A percentile compares a stretch with the other conserved stretches of the same genome.
Evolutionary conservation across 2,888 invertebrate species (phyloP).

Genomic region (Caenorhabditis sinica): DNA sequence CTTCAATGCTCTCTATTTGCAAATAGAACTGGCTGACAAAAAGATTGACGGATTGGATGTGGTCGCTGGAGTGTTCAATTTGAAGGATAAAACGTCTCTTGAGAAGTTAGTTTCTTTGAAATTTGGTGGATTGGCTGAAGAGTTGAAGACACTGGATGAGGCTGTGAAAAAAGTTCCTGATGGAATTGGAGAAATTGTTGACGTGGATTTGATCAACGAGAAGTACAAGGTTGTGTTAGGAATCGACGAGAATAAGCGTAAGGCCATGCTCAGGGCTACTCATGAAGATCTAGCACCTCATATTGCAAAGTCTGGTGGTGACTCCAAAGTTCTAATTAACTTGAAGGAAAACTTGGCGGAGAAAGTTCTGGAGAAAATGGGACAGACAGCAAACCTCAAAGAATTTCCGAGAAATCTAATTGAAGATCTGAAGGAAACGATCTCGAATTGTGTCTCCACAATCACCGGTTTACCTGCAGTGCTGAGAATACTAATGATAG

Average conservation of each 20-base stretch:
- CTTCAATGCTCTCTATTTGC: slow-evolving; percentile 10
- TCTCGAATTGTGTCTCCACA: no score
- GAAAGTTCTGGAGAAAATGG: background rate
- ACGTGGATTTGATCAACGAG: background rate
- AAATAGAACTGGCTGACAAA: slow-evolving; percentile 1
- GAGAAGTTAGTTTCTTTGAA: slow-evolving; percentile 28
- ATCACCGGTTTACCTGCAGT: no score
- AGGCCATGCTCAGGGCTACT: no score
- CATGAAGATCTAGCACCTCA: no score
- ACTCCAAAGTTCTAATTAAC: no score
- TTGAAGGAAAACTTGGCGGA: background rate
- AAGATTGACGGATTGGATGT: slow-evolving; percentile 10
- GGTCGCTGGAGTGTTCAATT: background rate
- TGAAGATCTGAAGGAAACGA: no score
- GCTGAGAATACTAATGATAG: no score
- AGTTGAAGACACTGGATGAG: background rate
- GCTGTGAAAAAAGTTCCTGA: background rate
- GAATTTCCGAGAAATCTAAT: no score
- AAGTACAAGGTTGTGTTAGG: background rate
- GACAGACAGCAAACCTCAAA: no score
- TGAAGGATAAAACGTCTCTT: background rate
- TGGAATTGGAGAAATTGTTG: background rate
- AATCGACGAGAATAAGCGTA: background rate
- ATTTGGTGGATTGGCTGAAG: background rate
- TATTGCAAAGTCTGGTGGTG: no score